Evolutionary conservation across 2,888 invertebrate species (phyloP).

Genomic region (Rhagophthalmus giganteus): DNA sequence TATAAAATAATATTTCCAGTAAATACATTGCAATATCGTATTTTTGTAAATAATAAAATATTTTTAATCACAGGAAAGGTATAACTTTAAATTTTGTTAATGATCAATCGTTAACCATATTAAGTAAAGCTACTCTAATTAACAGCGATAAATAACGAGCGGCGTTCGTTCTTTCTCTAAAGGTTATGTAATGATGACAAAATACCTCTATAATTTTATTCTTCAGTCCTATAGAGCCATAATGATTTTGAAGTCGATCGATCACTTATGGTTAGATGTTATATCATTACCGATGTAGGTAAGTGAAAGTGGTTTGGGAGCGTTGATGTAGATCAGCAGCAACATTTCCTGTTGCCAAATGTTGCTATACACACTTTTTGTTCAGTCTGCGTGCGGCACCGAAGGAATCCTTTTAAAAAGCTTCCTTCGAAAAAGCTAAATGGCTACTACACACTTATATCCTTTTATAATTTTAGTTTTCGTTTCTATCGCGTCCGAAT

Average conservation of each 20-base stretch:
- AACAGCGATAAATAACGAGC: too few relatives aligned
- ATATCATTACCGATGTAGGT: constrained; percentile 24
- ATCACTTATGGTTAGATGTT: constrained; percentile 3
- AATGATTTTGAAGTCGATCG: background rate
- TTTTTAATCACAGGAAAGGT: too few relatives aligned
- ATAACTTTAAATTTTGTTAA: too few relatives aligned
- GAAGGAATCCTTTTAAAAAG: constrained; percentile 2
- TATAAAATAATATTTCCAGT: too few relatives aligned
- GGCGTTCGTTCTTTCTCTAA: too few relatives aligned
- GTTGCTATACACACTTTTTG: constrained; percentile 20
- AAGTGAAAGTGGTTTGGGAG: constrained; percentile 31
- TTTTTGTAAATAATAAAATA: too few relatives aligned
- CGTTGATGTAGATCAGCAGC: constrained; percentile 21
- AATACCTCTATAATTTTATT: too few relatives aligned
- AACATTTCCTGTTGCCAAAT: constrained; percentile 27
- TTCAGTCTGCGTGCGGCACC: constrained; percentile 22
- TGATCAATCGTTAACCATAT: too few relatives aligned
- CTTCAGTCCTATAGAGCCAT: background rate
- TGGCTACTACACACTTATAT: too few relatives aligned
- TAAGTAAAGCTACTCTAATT: too few relatives aligned
- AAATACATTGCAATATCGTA: too few relatives aligned
- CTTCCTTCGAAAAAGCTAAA: constrained; percentile 2
- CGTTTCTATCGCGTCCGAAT: background rate
- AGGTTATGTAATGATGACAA: constrained; percentile 3
- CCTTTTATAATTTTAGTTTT: too few relatives aligned